Evolutionary conservation across 35 echinoderm and acorn worm genomes (phyloP).

Genomic region (Hemicentrotus pulcherrimus): DNA sequence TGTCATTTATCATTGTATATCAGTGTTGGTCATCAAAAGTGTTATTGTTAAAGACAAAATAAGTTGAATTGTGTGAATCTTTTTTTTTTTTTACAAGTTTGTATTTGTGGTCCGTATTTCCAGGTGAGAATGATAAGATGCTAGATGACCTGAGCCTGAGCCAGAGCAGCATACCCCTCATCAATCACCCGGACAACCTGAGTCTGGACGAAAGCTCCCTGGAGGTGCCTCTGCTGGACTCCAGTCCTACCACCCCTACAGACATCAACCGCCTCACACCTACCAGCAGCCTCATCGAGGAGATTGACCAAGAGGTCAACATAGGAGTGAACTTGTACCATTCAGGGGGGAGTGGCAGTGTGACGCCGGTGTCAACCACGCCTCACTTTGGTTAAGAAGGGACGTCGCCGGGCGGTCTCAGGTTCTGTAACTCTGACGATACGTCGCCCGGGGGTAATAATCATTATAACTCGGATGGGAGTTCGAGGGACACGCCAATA

Average conservation of each 20-base stretch:
- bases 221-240: conserved; percentile 69
- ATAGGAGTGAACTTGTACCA: not conserved
- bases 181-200: conserved; percentile 55
- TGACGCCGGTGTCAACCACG: not conserved
- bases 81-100: not conserved
- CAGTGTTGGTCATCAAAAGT: too few species aligned
- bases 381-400: not conserved
- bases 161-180: not conserved
- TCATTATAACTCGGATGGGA: not conserved
- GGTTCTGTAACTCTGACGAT: not conserved
- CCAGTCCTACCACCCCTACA: conserved; percentile 53
- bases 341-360: not conserved
- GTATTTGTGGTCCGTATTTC: not conserved
- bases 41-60: too few species aligned
- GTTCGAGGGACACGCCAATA: not conserved
- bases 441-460: not conserved
- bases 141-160: conserved; percentile 12
- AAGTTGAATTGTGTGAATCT: too few species aligned
- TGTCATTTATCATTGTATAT: too few species aligned
- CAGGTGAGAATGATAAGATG: not conserved
- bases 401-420: not conserved
- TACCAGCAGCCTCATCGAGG: conserved; percentile 68
- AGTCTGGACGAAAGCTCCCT: conserved; percentile 70
- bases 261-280: conserved; percentile 84
- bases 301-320: conserved; percentile 57